phyloP scores from a whole-genome alignment of 1,140 invertebrate species.

The Trichoplusia ni region DNA sequence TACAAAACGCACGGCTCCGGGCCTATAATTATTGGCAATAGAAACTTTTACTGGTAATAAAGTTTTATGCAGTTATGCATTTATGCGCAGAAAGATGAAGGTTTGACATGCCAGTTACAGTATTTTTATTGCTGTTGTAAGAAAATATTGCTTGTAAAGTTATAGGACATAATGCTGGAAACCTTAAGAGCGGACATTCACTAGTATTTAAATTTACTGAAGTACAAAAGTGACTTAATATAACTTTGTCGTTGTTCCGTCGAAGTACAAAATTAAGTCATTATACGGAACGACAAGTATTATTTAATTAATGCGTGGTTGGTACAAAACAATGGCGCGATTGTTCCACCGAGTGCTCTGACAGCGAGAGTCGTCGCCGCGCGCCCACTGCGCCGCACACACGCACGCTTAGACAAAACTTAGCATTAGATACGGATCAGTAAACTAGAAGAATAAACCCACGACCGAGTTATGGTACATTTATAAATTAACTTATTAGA shows the following conservation, averaged over 20 bases:
- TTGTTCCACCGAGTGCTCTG: slow-evolving; percentile 46
- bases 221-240: slow-evolving; percentile 25
- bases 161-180: slow-evolving; percentile 5
- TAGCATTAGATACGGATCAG: slow-evolving; percentile 19
- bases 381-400: slow-evolving; percentile 13
- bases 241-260: slow-evolving; percentile 14
- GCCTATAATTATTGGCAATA: slow-evolving; percentile 31
- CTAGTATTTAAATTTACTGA: slow-evolving; percentile 18
- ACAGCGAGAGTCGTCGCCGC: slow-evolving; percentile 28
- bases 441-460: too few species aligned
- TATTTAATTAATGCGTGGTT: slow-evolving; percentile 55
- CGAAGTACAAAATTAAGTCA: slow-evolving; percentile 46
- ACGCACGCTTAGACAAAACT: not conserved
- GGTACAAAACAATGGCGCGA: slow-evolving; percentile 50
- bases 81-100: slow-evolving; percentile 14
- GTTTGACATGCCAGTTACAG: slow-evolving; percentile 23
- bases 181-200: slow-evolving; percentile 17
- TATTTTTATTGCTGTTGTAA: slow-evolving; percentile 30
- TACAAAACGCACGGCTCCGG: slow-evolving; percentile 18
- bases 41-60: slow-evolving; percentile 42
- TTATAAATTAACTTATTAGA: too few species aligned
- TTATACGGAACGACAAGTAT: slow-evolving; percentile 46
- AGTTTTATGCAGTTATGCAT: slow-evolving; percentile 37
- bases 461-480: too few species aligned
- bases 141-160: slow-evolving; percentile 29